Base-by-base conservation (phyloP, 1,140 invertebrate genomes). In the Melitaea cinxia region DNA sequence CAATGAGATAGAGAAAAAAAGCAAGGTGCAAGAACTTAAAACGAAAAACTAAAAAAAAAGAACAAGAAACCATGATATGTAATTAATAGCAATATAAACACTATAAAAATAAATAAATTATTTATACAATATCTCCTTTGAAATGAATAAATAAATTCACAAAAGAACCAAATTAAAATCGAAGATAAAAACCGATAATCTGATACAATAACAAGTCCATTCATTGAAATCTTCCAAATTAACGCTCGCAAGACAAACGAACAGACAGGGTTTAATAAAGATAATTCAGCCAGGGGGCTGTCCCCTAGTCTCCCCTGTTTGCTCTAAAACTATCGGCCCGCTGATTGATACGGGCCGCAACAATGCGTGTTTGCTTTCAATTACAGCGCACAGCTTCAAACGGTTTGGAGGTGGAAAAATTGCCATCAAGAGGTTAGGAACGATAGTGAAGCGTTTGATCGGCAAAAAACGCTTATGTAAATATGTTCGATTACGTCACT, bases 361-460 rank as follows among this genome's bases (percentile, higher is more conserved):
- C 82, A 84, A 84, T 81, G 76, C 81, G 68, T 87, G 82, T 87
- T 85, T 83, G 74, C 67, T 79, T 87, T 83, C 82, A 87, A 87
- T 87, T 85, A 87, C 84, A 87, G 82, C 75, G 71, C 72, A 23
- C 63, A 60, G 61, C 63, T 57, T 53, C 54, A 49, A 63, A 54
- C 35, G 55, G 42, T 61, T 30, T 19, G 24, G 52, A 53, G 55
- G 47, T 59, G 55, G 55, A 65, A 65, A 65, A 65, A 53, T 60
- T 33, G 33, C 55, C 55, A 57, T 45, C 39, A 45, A 45, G 55
- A 57, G 55, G 39, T 57, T 57, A 39, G 12, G 33, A 56, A 56
- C 17, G 15, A 19, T 45, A 10, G 17, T 45, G 14, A 37, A 15
- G 37, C 39, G 6, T 45, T 19, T 45, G 15, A 45, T 15, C 14